Base-by-base conservation (phyloP, 2,888 invertebrate species). In the Seira musarum region DNA sequence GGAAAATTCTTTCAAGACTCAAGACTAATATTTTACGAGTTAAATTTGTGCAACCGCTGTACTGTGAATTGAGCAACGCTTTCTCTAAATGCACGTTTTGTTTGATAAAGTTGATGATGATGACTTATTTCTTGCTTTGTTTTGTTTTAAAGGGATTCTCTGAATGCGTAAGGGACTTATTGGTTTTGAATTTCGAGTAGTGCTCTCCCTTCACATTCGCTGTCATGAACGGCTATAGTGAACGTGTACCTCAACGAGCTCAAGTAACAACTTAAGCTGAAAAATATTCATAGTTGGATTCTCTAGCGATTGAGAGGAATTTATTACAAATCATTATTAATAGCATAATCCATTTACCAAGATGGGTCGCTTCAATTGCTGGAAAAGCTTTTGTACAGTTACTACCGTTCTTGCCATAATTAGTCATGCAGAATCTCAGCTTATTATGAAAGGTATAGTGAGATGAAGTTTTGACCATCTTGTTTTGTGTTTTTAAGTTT, bases 341-440 rank as follows among this genome's bases (percentile, higher is more conserved):
- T 24, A 19, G 2, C 25, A n/a, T 17, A 8, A 35, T 40, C 19
- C 25, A 35, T 17, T 75, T 67, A 40, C 67, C 53, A 76, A 53
- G 24, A 76, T 76, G 76, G 61, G 25, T 57, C 10, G 6, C 17
- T n/a, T 15, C n/a, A 6, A n/a, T 35, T 5, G 21, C 76, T 70
- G 76, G 76, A 76, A 57, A 30, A 2, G 6, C 15, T 24, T 70
- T 13, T n/a, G 57, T n/a, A n/a, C 60, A 1, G 22, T 25, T 13
- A 24, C 17, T 19, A 24, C 25, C 13, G 53, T 73, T 1, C 19
- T 70, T 21, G 68, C 68, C 1, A 6, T 67, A 30, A 25, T 67
- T 60, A 73, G 72, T 63, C 67, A 68, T 53, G 79, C 25, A 2
- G 71, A 53, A 79, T 79, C 79, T 72, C 79, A 79, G 24, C 19